Evolutionary conservation across 2,888 invertebrate genomes (phyloP).

Genomic region (Mycalesis mineus): DNA sequence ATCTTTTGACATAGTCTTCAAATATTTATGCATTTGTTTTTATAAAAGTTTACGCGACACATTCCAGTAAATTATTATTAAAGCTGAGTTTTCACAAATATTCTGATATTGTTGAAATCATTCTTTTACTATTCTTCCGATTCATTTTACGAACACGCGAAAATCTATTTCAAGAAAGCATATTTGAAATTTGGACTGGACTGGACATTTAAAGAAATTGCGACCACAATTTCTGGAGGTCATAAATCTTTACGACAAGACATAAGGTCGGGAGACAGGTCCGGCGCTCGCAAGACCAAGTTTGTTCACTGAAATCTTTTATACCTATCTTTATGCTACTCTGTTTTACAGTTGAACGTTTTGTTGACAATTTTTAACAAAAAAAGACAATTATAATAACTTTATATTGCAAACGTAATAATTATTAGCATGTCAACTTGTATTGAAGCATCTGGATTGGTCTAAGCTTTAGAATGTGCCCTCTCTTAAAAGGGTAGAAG

Average conservation of each 20-base stretch:
- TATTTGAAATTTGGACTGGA: slow-evolving; percentile 2
- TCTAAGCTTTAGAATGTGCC: no score
- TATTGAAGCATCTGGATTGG: no score
- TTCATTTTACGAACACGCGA: neutral
- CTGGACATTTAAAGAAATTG: slow-evolving; percentile 5
- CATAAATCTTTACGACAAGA: slow-evolving; percentile 8
- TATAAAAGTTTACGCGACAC: no score
- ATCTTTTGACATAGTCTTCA: no score
- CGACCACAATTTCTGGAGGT: neutral
- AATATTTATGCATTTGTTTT: neutral
- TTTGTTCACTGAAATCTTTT: neutral
- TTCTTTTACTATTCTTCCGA: no score
- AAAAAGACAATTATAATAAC: no score
- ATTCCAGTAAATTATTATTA: no score
- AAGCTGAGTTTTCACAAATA: no score
- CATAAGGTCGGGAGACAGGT: slow-evolving; percentile 2
- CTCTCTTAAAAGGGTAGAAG: no score
- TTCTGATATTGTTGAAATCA: no score
- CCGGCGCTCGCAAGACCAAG: neutral
- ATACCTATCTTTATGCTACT: neutral
- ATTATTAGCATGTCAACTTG: no score
- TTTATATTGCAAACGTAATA: no score
- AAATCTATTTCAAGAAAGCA: slow-evolving; percentile 1
- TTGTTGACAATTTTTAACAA: neutral
- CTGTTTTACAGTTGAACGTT: neutral